Conservation (phyloP, 23 tunicate species). For the Diplosoma virens region DNA sequence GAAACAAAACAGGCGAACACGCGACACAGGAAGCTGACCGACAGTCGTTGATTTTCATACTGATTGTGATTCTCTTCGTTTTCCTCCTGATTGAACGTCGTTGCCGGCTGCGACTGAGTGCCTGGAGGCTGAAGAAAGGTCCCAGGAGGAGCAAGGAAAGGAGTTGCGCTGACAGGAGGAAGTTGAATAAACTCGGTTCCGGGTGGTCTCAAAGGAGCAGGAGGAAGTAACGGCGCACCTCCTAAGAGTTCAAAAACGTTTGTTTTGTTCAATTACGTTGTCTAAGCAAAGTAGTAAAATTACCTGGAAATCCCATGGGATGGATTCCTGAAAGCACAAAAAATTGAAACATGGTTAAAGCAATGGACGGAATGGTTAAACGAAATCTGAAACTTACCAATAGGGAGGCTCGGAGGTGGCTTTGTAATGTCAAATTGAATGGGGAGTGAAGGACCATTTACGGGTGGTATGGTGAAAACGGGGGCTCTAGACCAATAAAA, state of each 20-base stretch:
- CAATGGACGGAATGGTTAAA: too few relatives aligned
- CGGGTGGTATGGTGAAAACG: slow-evolving; percentile 10
- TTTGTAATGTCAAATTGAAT: slow-evolving; percentile 68
- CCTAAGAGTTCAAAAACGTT: too few relatives aligned
- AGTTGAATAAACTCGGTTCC: slow-evolving; percentile 52
- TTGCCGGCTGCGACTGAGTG: neutral
- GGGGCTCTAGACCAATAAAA: neutral
- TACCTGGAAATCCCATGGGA: slow-evolving; percentile 54
- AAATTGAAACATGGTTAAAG: neutral
- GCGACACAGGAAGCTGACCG: neutral
- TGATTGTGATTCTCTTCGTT: slow-evolving; percentile 3
- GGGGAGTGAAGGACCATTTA: slow-evolving; percentile 43
- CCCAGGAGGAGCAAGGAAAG: slow-evolving; percentile 35
- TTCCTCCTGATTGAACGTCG: slow-evolving; percentile 8
- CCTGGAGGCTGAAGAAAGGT: slow-evolving; percentile 23
- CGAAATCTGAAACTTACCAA: slow-evolving; percentile 50
- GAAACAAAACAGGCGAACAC: slow-evolving; percentile 3
- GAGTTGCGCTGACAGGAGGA: slow-evolving; percentile 29
- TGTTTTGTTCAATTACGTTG: too few relatives aligned
- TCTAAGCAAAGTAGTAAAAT: too few relatives aligned
- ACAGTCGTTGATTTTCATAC: slow-evolving; percentile 3
- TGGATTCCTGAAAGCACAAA: slow-evolving; percentile 33
- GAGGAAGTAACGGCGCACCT: slow-evolving; percentile 15
- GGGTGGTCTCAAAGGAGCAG: slow-evolving; percentile 25
- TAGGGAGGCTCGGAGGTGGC: slow-evolving; percentile 68